Conservation (phyloP, 2,113 vertebrate species). For the Equus przewalskii region DNA sequence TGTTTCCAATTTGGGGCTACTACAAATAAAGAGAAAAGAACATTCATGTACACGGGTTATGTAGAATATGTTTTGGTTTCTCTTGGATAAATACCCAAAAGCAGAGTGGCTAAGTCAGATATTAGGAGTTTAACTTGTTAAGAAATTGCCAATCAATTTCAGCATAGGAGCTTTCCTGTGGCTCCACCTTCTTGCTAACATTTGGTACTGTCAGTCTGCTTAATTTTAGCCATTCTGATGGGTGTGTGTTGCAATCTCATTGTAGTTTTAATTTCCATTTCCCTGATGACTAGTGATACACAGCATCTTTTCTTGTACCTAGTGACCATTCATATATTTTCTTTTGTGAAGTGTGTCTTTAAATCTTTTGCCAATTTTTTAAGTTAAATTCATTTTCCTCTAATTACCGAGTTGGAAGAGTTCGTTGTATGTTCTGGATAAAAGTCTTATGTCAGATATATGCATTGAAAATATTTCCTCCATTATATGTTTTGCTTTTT, state of each 20-base stretch:
- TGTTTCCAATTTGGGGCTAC: background rate
- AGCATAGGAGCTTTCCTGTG: background rate
- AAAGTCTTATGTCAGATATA: background rate
- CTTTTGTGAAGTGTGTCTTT: background rate
- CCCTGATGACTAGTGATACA: background rate
- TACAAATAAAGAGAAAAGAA: background rate
- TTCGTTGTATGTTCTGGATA: background rate
- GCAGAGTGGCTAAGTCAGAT: background rate
- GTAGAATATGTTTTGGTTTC: background rate
- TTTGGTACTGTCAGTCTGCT: background rate
- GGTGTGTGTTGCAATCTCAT: background rate
- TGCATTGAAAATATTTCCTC: background rate
- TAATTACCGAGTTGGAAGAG: background rate
- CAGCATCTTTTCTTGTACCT: background rate
- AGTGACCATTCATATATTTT: background rate
- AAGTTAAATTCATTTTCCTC: background rate
- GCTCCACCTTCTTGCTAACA: background rate
- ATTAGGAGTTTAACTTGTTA: background rate
- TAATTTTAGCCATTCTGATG: background rate
- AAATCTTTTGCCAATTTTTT: background rate
- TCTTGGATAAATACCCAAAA: background rate
- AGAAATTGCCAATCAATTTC: background rate
- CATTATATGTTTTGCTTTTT: background rate
- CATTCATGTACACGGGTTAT: background rate
- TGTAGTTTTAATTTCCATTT: background rate